These are phyloP conservation scores for Callipepla californica DNA, from an alignment of 2,113 vertebrate species.

Conservation along the genomic window DNA sequence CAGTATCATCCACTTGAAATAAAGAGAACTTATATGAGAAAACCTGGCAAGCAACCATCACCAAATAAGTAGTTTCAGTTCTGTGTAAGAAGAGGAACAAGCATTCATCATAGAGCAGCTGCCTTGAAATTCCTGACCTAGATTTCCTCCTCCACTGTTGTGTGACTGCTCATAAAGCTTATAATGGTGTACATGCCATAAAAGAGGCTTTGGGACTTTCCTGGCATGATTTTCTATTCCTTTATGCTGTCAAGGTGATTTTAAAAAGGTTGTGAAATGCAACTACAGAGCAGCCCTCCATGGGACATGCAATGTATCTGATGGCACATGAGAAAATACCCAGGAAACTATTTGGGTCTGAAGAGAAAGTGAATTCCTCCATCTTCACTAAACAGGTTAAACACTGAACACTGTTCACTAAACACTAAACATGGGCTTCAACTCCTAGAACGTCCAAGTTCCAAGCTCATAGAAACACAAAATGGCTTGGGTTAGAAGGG, in stretches of 20 bases:
- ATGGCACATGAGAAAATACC: not conserved
- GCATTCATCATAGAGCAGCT: fast-evolving
- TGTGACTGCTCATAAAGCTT: not conserved
- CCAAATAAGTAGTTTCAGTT: not conserved
- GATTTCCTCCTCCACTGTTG: not conserved
- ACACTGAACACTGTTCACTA: too few species aligned
- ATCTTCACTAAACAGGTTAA: not conserved
- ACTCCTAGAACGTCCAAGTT: not conserved
- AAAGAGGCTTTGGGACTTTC: not conserved
- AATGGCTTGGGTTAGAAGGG: too few species aligned
- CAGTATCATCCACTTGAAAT: not conserved
- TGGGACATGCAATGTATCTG: not conserved
- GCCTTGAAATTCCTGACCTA: not conserved
- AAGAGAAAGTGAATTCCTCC: not conserved
- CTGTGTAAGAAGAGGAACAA: not conserved
- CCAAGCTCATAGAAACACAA: not conserved
- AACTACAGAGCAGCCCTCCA: not conserved
- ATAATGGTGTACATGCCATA: too few species aligned
- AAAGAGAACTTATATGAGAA: not conserved
- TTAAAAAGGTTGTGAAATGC: not conserved
- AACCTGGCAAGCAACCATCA: not conserved
- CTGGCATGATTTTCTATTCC: not conserved
- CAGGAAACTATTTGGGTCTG: not conserved
- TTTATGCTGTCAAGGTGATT: not conserved
- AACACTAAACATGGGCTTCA: not conserved